A percentile compares a stretch with the other conserved stretches of the same genome.
Conservation (phyloP, 1,140 invertebrate species). For the Drosophila neocordata region DNA sequence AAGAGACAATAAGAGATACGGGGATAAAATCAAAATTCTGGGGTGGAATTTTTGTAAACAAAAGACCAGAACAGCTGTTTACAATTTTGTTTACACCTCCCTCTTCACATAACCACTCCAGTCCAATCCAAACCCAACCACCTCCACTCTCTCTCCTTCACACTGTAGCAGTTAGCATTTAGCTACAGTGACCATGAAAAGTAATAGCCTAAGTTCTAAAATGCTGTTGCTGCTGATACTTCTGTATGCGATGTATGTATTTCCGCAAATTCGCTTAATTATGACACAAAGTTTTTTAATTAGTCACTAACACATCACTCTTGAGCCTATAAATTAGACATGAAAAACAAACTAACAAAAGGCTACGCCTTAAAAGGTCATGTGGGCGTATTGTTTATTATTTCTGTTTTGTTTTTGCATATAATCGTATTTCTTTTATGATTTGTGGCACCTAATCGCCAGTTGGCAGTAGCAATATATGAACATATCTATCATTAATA, state of each 20-base stretch:
- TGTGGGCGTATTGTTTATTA: constrained; percentile 38
- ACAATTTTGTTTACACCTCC: constrained; percentile 52
- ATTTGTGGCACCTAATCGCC: constrained; percentile 48
- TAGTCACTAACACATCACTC: constrained; percentile 12
- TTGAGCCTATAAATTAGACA: constrained; percentile 49
- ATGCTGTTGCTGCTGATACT: not conserved
- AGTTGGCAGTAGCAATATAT: constrained; percentile 23
- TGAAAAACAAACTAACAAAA: constrained; percentile 24
- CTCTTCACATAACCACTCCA: too few species aligned
- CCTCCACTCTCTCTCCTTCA: not conserved
- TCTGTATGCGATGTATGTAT: not conserved
- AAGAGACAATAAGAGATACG: not conserved
- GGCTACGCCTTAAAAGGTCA: constrained; percentile 60
- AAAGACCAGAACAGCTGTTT: constrained; percentile 63
- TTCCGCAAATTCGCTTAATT: constrained; percentile 51
- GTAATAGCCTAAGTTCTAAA: constrained; percentile 39
- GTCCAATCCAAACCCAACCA: constrained; percentile 33
- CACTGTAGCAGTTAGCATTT: not conserved
- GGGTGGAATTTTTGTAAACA: constrained; percentile 66
- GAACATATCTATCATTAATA: constrained; percentile 41
- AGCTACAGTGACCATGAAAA: constrained; percentile 55
- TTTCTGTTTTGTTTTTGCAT: not conserved
- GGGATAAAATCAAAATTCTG: not conserved
- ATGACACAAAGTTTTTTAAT: constrained; percentile 41
- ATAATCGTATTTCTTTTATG: constrained; percentile 24